Base-by-base conservation (phyloP, 2,113 vertebrate genomes). In the Tetrax tetrax region DNA sequence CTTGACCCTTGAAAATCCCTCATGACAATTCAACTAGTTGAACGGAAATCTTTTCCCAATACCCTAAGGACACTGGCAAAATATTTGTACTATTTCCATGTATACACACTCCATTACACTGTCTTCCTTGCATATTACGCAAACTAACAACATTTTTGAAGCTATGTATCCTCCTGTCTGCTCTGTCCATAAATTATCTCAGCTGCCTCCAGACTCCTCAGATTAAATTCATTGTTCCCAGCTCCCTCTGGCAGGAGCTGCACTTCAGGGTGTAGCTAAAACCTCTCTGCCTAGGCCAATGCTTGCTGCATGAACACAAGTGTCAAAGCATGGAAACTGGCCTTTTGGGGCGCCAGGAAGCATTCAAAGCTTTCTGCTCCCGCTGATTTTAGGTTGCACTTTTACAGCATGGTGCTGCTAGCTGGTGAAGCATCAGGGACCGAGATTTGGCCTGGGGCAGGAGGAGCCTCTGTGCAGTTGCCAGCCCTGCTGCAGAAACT, bases 1-100 rank as follows among this genome's bases (percentile, higher is more conserved):
- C 75, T 87, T 96, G 95, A 96, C 96, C 95, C 92, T 86, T 91
- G 87, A 92, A 97, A 97, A 97, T 96, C 95, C 93, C 87, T 96
- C 90, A 91, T 77, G 95, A 97, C 92, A 96, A 95, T 96, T 95
- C 89, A 90, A 71, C 86, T 88, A 94, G 71, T 90, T 91, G 69
- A 97, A 96, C 60, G 93, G 96, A 96, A 93, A 96, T 96, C 86
- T 94, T 97, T 96, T 64, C 87, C 66, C 93, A 88, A 61, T 94
- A 93, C 94, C 94, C 81, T 94, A 80, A 89, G 86, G 90, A 95
- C 10, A 7, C 89, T 83, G 48, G 83, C 72, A 93, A 97, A 97
- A 97, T 96, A 95, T 93, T 93, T 94, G 59, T 75, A 82, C 47
- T 93, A 90, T 95, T 96, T 96, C 85, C 93, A 92, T 82, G 72